Evolutionary conservation across 2,113 vertebrate species (phyloP).

Genomic region (Mormyrus iriodes): DNA sequence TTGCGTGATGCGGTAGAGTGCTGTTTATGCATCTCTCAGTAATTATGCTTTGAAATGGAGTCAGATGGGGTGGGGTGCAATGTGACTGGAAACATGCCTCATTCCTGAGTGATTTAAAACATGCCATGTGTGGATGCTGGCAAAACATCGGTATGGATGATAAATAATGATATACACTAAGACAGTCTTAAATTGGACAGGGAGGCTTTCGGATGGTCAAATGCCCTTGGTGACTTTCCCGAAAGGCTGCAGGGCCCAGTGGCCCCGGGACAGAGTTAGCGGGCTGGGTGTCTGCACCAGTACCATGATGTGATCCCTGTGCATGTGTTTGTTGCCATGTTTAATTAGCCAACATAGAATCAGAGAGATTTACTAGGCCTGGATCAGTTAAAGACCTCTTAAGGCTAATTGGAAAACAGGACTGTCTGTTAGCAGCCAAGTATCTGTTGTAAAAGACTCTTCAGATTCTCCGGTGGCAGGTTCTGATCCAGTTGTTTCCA

Average conservation of each 20-base stretch:
- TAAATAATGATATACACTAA: not conserved
- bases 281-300: not conserved
- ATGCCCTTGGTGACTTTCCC: not conserved
- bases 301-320: not conserved
- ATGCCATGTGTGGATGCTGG: not conserved
- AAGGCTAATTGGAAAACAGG: constrained; percentile 9
- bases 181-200: not conserved
- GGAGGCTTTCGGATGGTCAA: not conserved
- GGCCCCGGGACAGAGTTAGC: not conserved
- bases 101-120: not conserved
- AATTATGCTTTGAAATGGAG: not conserved
- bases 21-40: not conserved
- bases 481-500: constrained; percentile 30
- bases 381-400: constrained; percentile 11
- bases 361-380: not conserved
- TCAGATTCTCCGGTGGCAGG: constrained; percentile 7
- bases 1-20: not conserved
- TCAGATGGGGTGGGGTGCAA: not conserved
- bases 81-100: not conserved
- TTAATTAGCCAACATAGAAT: constrained; percentile 4
- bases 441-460: not conserved
- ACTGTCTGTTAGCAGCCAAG: constrained; percentile 1
- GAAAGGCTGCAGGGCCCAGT: not conserved
- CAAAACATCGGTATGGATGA: not conserved
- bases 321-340: not conserved